These are phyloP conservation scores for Sinocyclocheilus rhinocerous DNA, from an alignment of 2,113 vertebrate species.

Conservation along the genomic window DNA sequence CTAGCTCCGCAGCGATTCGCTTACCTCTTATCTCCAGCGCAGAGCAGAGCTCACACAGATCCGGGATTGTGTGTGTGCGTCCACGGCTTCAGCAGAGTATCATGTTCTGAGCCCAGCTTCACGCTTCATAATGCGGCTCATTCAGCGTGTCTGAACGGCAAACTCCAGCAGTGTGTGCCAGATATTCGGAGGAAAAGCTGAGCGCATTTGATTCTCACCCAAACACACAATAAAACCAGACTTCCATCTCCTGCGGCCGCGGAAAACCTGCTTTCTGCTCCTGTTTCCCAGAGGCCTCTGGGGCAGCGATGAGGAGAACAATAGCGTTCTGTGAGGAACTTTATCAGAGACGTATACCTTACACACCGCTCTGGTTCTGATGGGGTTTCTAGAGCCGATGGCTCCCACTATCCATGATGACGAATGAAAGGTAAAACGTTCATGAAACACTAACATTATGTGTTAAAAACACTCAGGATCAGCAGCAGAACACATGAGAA, in stretches of 20 bases:
- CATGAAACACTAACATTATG: too few species aligned
- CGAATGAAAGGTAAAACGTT: too few species aligned
- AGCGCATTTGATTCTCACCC: constrained; percentile 32
- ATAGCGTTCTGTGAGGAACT: constrained; percentile 39
- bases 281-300: constrained; percentile 38
- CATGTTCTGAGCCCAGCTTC: constrained; percentile 1
- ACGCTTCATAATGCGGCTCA: constrained; percentile 18
- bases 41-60: not conserved
- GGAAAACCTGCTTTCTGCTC: constrained; percentile 8
- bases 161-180: not conserved
- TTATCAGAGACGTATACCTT: constrained; percentile 68
- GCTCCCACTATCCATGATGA: too few species aligned
- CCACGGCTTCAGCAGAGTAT: not conserved
- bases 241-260: not conserved
- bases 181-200: not conserved
- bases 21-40: not conserved
- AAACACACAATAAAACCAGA: constrained; percentile 33
- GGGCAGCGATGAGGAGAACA: constrained; percentile 40
- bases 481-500: too few species aligned
- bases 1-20: not conserved
- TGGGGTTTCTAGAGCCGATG: too few species aligned
- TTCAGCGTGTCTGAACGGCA: constrained; percentile 11
- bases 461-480: too few species aligned
- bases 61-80: not conserved
- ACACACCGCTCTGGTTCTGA: not conserved